These are phyloP conservation scores for Lycopodina hypogea DNA, from an alignment of 37 sponge, comb jelly and placozoan species.

Conservation along the genomic window DNA sequence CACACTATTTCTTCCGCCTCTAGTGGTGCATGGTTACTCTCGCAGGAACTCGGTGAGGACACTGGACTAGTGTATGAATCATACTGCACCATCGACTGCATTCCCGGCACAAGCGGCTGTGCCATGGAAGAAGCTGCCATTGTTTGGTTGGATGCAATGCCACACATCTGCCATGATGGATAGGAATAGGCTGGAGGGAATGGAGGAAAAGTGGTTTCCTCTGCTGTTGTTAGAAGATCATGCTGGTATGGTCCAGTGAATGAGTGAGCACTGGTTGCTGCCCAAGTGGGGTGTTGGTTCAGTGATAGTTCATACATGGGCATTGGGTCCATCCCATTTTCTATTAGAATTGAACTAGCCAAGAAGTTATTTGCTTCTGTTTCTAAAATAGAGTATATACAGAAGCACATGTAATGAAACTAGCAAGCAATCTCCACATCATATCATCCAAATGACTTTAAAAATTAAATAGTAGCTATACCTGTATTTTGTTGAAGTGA, in stretches of 20 bases:
- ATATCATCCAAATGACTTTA: too few relatives aligned
- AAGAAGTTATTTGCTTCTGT: neutral
- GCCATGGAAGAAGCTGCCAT: neutral
- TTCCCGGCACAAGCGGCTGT: neutral
- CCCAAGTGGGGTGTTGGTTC: neutral
- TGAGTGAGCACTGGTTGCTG: neutral
- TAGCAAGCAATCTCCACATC: too few relatives aligned
- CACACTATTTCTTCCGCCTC: too few relatives aligned
- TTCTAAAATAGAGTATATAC: too few relatives aligned
- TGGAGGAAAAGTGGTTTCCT: neutral
- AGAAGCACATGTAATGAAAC: too few relatives aligned
- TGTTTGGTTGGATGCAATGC: neutral
- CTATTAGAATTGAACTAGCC: conserved; percentile 2
- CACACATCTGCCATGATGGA: neutral
- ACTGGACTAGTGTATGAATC: conserved; percentile 21
- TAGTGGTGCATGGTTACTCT: too few relatives aligned
- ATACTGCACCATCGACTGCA: neutral
- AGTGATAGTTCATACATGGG: neutral
- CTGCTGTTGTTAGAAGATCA: neutral
- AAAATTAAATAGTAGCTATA: too few relatives aligned
- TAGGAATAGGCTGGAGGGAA: conserved; percentile 7
- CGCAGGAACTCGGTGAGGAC: conserved; percentile 40
- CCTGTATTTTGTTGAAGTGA: too few relatives aligned
- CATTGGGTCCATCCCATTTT: neutral
- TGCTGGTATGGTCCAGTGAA: neutral